Evolutionary conservation across 2,113 vertebrate species (phyloP), one percentile per base, ranked within the genome.

Genomic region (Thymallus thymallus): DNA sequence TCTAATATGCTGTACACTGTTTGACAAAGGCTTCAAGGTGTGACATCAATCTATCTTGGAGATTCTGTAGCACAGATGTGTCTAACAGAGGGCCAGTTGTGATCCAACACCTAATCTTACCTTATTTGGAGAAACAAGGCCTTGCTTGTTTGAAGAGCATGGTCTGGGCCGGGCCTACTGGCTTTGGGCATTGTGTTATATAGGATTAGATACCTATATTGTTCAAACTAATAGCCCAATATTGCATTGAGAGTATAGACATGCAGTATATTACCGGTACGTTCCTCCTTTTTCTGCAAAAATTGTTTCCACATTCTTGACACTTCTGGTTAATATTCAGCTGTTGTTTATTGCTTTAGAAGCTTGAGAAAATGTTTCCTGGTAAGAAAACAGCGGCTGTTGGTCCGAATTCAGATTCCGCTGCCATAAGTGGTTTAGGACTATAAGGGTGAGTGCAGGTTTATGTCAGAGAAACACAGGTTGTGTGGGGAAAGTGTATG

Each of bases 271-370:
- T 41, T 41, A 41, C 35, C 35, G 9, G 35, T 41, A 41, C 35
- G 2, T 41, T 12, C 35, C 35, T 55, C 70, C 66, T 48, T 74
- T 78, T 71, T 81, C 24, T 72, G 16, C 9, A 68, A 75, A 75
- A 80, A 85, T 74, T 78, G 46, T 76, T 85, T 84, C 72, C 78
- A 88, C 82, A 80, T 64, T 20, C 45, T 68, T 75, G 80, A 69
- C 74, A 72, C 45, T 24, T 62, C 68, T 69, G 60, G 29, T 68
- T 80, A 69, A 77, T 74, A 73, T 68, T 65, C 73, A 73, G 61
- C 46, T 62, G 58, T 68, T 77, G 80, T 82, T 86, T 82, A 80
- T 84, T 82, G 71, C 69, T 80, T 73, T 56, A 73, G 67, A 82
- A 48, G 66, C 55, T 60, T 58, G 69, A 80, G 69, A 81, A 62